A percentile compares a stretch with the other conserved stretches of the same genome.
phyloP scores from a whole-genome alignment of 2,797 vertebrate genomes.

The Poeciliopsis presidionis region DNA sequence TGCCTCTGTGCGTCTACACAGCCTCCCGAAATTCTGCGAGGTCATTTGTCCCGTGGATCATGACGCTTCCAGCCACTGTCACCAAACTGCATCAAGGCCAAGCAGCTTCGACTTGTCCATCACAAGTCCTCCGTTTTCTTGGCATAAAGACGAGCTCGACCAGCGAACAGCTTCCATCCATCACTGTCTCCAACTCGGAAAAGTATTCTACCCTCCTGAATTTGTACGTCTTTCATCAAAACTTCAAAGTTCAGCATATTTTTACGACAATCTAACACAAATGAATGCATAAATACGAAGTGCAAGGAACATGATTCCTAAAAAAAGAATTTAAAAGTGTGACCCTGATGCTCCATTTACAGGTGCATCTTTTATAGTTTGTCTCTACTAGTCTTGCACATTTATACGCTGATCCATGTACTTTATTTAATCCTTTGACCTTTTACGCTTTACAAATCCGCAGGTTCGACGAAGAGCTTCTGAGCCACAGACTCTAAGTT shows the following conservation, averaged over 20 bases:
- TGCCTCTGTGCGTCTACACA: slow-evolving; percentile 52
- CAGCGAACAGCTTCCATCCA: background rate
- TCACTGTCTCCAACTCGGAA: background rate
- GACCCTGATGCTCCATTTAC: background rate
- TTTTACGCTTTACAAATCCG: background rate
- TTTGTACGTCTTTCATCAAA: background rate
- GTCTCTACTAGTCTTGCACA: background rate
- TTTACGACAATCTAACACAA: background rate
- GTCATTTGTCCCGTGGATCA: slow-evolving; percentile 56
- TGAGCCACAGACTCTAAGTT: background rate
- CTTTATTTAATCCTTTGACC: background rate
- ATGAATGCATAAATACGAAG: background rate
- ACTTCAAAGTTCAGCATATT: background rate
- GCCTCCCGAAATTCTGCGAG: slow-evolving; percentile 45
- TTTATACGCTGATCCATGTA: background rate
- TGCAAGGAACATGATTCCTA: background rate
- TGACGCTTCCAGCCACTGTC: slow-evolving; percentile 51
- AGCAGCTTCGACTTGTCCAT: slow-evolving; percentile 38
- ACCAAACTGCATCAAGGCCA: slow-evolving; percentile 40
- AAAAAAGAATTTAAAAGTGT: background rate
- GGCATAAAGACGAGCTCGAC: background rate
- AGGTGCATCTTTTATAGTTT: background rate
- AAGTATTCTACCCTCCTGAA: background rate
- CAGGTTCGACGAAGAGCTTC: background rate
- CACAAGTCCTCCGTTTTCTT: slow-evolving; percentile 9